Evolutionary conservation across 2,113 vertebrate species (phyloP).

Genomic region (Arizona elegans): DNA sequence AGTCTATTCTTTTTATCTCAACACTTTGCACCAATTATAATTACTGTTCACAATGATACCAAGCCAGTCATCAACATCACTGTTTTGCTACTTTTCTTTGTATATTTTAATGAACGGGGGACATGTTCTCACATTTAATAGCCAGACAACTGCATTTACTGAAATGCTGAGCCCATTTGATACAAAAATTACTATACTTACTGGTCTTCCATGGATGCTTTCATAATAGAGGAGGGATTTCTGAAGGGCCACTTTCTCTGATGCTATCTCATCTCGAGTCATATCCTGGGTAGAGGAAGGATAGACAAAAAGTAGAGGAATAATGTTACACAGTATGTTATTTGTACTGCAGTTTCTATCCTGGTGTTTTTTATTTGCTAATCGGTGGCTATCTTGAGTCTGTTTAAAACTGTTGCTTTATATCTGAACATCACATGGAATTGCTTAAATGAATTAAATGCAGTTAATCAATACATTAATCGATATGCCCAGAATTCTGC

Average conservation of each 20-base stretch:
- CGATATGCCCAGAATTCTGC: background rate
- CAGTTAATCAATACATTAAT: background rate
- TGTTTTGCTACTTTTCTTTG: background rate
- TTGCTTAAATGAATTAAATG: background rate
- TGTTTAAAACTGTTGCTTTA: background rate
- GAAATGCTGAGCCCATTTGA: background rate
- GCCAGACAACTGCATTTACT: background rate
- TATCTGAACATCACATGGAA: background rate
- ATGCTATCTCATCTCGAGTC: conserved; percentile 92
- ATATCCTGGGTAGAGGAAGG: conserved; percentile 81
- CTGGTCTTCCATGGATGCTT: conserved; percentile 91
- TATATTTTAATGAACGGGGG: background rate
- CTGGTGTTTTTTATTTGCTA: background rate
- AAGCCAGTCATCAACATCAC: background rate
- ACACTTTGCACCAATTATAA: background rate
- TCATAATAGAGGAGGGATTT: conserved; percentile 93
- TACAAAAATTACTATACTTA: conserved; percentile 62
- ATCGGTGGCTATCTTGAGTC: background rate
- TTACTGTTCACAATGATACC: background rate
- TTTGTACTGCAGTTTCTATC: background rate
- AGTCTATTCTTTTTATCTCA: background rate
- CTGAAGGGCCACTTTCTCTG: conserved; percentile 91
- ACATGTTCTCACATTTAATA: background rate
- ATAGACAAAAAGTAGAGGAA: conserved; percentile 14
- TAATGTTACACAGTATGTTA: background rate